These are phyloP conservation scores for Sceliomorpha sp. DNA, from an alignment of 2,888 invertebrate genomes.

Conservation along the genomic window DNA sequence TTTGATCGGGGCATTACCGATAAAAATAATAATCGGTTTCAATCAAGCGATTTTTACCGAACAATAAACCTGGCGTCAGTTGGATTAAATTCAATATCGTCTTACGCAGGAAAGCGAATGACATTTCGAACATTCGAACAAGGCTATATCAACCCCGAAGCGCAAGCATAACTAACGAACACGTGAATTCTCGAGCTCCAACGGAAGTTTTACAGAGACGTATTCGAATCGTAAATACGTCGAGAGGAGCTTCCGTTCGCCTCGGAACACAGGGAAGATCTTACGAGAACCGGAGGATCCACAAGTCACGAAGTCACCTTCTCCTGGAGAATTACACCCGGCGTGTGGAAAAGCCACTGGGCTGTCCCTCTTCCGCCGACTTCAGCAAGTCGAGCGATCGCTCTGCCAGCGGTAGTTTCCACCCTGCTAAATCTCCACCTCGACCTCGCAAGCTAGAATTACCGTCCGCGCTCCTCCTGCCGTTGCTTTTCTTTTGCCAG, in stretches of 20 bases:
- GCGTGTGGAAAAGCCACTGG: conserved; percentile 56
- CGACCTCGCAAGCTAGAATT: conserved; percentile 18
- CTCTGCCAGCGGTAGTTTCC: conserved; percentile 55
- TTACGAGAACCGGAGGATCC: conserved; percentile 69
- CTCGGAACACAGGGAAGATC: conserved; percentile 47
- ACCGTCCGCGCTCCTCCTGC: conserved; percentile 9
- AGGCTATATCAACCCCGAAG: too few relatives aligned
- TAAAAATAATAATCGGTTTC: too few relatives aligned
- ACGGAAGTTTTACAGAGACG: conserved; percentile 77
- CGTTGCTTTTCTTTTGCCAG: conserved; percentile 16
- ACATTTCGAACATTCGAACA: too few relatives aligned
- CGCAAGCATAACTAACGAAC: too few relatives aligned
- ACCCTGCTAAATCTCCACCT: conserved; percentile 53
- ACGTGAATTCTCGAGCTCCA: too few relatives aligned
- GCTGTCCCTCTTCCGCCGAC: conserved; percentile 37
- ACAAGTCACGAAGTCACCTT: conserved; percentile 66
- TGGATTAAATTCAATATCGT: too few relatives aligned
- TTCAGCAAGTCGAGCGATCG: conserved; percentile 26
- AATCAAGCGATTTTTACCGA: too few relatives aligned
- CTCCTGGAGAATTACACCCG: conserved; percentile 45
- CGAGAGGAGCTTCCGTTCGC: conserved; percentile 66
- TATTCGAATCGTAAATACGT: conserved; percentile 76
- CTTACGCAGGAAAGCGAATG: too few relatives aligned
- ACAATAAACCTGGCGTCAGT: too few relatives aligned
- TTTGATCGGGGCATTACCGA: too few relatives aligned